Evolutionary conservation across 2,797 vertebrate species (phyloP), one percentile per base, ranked within the genome.

Genomic region (Lophius americanus): DNA sequence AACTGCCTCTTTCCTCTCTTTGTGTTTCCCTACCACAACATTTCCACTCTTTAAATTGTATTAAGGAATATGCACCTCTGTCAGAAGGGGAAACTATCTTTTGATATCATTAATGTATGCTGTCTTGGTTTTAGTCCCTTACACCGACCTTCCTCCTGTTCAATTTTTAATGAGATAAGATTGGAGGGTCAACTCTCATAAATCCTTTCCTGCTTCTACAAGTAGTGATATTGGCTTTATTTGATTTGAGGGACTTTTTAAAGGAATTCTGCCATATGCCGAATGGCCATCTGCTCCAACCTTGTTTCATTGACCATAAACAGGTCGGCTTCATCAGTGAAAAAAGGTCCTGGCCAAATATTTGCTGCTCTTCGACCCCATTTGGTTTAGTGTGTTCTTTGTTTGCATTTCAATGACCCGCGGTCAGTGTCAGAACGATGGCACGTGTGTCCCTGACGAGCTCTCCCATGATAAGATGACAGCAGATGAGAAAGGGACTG

Each of bases 401-500:
- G 91, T 94, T 94, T 94, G 91, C 86, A 75, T 87, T 89, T 87
- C 88, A 91, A 87, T 91, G 89, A 91, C 91, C 91, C 79, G 42
- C 84, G 89, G 87, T 89, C 89, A 89, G 88, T 89, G 88, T 90
- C 87, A 86, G 82, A 84, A 85, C 75, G 85, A 80, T 83, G 87
- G 89, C 91, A 92, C 90, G 88, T 89, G 92, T 92, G 92, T 91
- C 92, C 92, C 91, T 93, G 91, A 90, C 87, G 86, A 88, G 79
- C 70, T 44, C 83, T 72, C 78, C 80, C 69, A 85, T 90, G 92
- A 93, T 92, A 91, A 92, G 87, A 84, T 76, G 70, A 79, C 76
- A 55, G 73, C 60, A 65, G 56, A 78, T 57, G 78, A 85, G 80
- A 77, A 73, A 84, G 68, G 65, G 77, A 62, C 66, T 9, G 70